These are phyloP conservation scores for Crossaster papposus DNA, from an alignment of 53 echinoderm and acorn worm species.

Conservation along the genomic window DNA sequence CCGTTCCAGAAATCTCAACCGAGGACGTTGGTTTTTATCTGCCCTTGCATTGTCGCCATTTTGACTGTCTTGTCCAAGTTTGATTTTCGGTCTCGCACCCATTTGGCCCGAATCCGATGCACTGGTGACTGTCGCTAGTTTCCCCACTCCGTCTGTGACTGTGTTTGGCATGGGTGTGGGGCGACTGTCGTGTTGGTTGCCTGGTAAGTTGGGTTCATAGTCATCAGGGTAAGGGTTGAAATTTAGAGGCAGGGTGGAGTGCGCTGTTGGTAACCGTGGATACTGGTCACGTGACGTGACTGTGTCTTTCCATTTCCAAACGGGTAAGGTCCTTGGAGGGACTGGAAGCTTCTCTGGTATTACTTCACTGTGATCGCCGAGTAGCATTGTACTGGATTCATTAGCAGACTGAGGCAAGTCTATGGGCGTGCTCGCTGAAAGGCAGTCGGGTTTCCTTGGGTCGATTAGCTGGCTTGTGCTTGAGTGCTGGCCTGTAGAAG, in stretches of 20 bases:
- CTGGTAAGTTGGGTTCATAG: background rate
- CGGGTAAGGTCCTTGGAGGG: conserved; percentile 75
- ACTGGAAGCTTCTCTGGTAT: conserved; percentile 67
- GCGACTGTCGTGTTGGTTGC: background rate
- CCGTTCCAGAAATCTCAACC: conserved; percentile 33
- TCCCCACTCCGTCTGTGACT: background rate
- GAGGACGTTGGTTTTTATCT: background rate
- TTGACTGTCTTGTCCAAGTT: conserved; percentile 15
- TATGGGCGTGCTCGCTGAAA: background rate
- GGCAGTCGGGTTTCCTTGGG: conserved; percentile 15
- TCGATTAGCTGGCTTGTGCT: conserved; percentile 8
- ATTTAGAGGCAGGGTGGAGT: conserved; percentile 79
- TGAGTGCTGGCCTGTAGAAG: conserved; percentile 4
- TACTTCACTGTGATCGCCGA: background rate
- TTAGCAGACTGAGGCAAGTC: conserved; percentile 27
- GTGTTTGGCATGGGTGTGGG: background rate
- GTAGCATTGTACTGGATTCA: background rate
- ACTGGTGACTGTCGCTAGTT: background rate
- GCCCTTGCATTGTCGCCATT: background rate
- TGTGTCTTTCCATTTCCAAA: conserved; percentile 73
- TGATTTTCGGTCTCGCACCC: conserved; percentile 44
- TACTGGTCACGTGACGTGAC: conserved; percentile 27
- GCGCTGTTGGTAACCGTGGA: conserved; percentile 73
- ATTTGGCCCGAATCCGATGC: background rate
- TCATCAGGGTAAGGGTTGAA: conserved; percentile 80